Evolutionary conservation across 2,888 invertebrate species (phyloP).

Genomic region (Zygogramma bicolorata): DNA sequence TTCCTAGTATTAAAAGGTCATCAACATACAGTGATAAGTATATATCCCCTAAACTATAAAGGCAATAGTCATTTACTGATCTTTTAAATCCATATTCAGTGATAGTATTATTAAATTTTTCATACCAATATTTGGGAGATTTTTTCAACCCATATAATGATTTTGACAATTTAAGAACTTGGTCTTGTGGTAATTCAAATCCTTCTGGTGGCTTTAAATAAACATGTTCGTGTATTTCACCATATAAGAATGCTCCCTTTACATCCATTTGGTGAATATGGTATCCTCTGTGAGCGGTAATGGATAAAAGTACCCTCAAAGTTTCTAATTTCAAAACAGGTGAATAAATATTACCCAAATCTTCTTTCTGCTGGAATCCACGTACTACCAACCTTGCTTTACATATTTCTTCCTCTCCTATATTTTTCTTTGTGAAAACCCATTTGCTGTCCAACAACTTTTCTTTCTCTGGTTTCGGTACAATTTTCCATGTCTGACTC

Average conservation of each 20-base stretch:
- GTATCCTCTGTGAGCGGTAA: conserved; percentile 14
- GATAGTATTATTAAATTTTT: no score
- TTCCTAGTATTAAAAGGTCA: no score
- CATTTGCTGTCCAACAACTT: conserved; percentile 24
- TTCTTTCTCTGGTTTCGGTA: background rate
- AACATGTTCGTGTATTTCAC: no score
- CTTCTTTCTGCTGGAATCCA: conserved; percentile 13
- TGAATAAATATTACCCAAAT: conserved; percentile 21
- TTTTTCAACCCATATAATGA: no score
- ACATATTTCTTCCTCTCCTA: background rate
- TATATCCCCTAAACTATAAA: no score
- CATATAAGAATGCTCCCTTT: conserved; percentile 47
- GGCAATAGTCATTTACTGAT: no score
- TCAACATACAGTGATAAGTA: no score
- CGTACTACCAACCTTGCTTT: background rate
- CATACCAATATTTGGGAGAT: no score
- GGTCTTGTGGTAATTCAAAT: no score
- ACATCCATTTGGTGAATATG: conserved; percentile 47
- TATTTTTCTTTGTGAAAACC: conserved; percentile 32
- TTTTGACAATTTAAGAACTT: no score
- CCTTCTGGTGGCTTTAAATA: no score
- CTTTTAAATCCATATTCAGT: no score
- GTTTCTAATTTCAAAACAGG: conserved; percentile 27
- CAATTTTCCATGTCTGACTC: background rate
- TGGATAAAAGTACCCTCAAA: conserved; percentile 23